Percentiles rank a stretch among this genome's conserved stretches.
Conservation (phyloP, 2,797 vertebrate species). For the Hypotaenidia philippensis region DNA sequence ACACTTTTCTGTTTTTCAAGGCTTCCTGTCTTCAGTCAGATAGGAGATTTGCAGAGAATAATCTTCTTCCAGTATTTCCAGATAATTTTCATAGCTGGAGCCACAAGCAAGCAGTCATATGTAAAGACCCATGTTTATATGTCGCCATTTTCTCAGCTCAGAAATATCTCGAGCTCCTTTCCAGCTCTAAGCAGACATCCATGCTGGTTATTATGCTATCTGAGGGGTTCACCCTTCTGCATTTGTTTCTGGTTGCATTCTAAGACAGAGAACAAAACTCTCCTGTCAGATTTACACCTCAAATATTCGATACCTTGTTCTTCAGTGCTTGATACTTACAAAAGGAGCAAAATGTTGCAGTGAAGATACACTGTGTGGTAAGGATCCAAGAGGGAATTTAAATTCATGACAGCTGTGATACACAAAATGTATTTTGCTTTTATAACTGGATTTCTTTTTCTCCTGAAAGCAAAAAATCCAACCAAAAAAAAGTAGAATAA, state of each 20-base stretch:
- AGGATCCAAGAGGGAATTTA: constrained; percentile 17
- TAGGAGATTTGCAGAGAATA: background rate
- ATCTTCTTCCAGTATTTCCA: background rate
- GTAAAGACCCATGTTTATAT: background rate
- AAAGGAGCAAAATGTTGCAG: background rate
- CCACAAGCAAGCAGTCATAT: background rate
- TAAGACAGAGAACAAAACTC: background rate
- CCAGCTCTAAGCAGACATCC: background rate
- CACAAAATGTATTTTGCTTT: constrained; percentile 22
- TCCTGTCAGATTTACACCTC: background rate
- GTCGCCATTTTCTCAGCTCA: background rate
- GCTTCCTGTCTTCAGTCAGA: background rate
- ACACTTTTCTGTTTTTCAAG: background rate
- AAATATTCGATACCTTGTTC: background rate
- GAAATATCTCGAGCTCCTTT: background rate
- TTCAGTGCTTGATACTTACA: background rate
- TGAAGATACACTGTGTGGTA: background rate
- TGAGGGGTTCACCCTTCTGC: background rate
- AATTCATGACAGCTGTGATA: constrained; percentile 28
- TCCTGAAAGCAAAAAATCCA: background rate
- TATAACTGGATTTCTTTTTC: background rate
- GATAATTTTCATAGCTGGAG: background rate
- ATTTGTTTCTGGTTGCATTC: background rate
- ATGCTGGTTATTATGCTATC: background rate
- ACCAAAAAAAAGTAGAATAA: background rate